Evolutionary conservation across 2,113 vertebrate species (phyloP), one percentile per base, ranked within the genome.

Genomic region (Podiceps cristatus): DNA sequence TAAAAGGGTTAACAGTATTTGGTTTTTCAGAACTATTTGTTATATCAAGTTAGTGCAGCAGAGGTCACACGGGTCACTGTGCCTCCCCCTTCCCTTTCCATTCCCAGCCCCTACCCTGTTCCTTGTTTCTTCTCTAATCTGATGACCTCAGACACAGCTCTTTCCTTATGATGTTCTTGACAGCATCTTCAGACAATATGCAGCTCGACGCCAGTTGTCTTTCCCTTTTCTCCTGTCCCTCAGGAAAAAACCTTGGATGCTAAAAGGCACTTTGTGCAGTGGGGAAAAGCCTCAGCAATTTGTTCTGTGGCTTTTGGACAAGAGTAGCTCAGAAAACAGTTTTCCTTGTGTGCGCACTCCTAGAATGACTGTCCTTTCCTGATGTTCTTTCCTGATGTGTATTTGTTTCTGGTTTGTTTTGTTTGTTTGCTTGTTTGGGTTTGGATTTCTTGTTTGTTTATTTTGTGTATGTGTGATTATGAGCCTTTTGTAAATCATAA

Each of bases 1-100:
- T 87, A 96, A 97, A 98, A 97, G 98, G 98, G 98, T 98, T 98
- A 98, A 98, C 97, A 96, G 96, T 96, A 97, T 97, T 98, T 97
- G 97, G 95, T 95, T 98, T 97, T 96, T 97, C 93, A 93, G 96
- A 97, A 97, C 98, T 98, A 98, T 98, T 97, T 98, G 98, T 98
- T 98, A 98, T 96, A 98, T 98, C 97, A 96, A 97, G 98, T 98
- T 98, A 98, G 98, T 88, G 96, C 96, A 94, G 97, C 95, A 96
- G 96, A 90, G 98, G 98, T 98, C 97, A 96, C 71, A 5, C 52
- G 81, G 97, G 98, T 98, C 97, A 88, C 5, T 83, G 27, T 12
- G 50, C 92, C 94, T 76, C 94, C 94, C 89, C 67, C 82, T 81
- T 63, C 67, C 58, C 86, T 90, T 92, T 64, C 86, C 75, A 82